Evolutionary conservation across 1,140 invertebrate genomes (phyloP), one percentile per base, ranked within the genome.

Genomic region (Antheraea mylitta): DNA sequence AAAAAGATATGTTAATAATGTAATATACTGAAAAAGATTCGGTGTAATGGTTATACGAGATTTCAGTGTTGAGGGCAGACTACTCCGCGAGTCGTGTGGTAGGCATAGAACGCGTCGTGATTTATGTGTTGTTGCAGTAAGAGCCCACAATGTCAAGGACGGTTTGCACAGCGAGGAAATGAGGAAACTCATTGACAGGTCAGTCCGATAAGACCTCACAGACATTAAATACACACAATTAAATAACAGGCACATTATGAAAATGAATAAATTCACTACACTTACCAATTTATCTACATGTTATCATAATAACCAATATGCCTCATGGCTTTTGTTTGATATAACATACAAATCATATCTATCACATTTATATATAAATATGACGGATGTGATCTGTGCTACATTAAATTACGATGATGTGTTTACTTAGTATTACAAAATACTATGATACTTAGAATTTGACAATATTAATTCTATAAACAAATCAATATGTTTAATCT

Each of bases 171-270:
- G 96, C 93, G 97, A 98, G 94, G 97, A 98, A 95, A 97, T 98
- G 96, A 95, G 97, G 94, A 98, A 97, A 95, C 96, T 98, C 93
- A 97, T 98, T 94, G 97, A 98, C 95, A 98, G 97, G 97, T 98
- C 95, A 97, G 90, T 93, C 74, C 75, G 30, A 42, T 19, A 42
- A 64, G 63, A 36, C 60, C 60, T 61, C 63, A 37, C 38, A 64
- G 38, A 42, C 42, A 22, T 36, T 58, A 18, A 53, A 22, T 58
- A 66, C 19, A 66, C 64, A 48, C 19, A 37, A 64, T 64, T 64
- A 6, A 53, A 53, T 53, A 53, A 53, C 45, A 13, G 45, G 9
- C 45, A 53, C 45, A 53, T 13, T 53, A 53, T 16, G 16, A 53
- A 53, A 53, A 13, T 16, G 11, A 53, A 53, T 53, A 13, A 13